Evolutionary conservation across 2,113 vertebrate genomes (phyloP).

Genomic region (Chunga burmeisteri): DNA sequence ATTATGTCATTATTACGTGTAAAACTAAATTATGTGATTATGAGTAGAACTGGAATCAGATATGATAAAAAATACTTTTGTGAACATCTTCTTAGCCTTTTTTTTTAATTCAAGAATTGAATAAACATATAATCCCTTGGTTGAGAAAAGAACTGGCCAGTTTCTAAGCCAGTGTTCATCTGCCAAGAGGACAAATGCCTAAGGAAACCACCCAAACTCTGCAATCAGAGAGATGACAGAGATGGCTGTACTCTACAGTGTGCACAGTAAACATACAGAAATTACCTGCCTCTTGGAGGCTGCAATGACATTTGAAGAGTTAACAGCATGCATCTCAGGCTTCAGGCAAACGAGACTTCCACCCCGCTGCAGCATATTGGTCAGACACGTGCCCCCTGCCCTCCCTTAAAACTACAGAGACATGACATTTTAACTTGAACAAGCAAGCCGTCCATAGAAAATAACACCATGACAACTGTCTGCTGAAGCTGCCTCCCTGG

Average conservation of each 20-base stretch:
- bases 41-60: not conserved
- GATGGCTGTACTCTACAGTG: rapidly evolving
- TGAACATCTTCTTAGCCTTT: not conserved
- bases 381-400: not conserved
- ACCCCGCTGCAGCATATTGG: not conserved
- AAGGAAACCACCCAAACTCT: not conserved
- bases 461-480: not conserved
- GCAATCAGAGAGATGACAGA: not conserved
- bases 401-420: not conserved
- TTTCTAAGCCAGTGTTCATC: rapidly evolving
- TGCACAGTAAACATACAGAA: not conserved
- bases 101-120: not conserved
- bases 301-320: not conserved
- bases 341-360: not conserved
- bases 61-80: not conserved
- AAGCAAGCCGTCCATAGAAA: not conserved
- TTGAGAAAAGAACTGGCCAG: not conserved
- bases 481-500: not conserved
- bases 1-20: not conserved
- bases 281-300: not conserved
- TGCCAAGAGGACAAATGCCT: not conserved
- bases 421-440: not conserved
- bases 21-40: not conserved
- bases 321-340: not conserved
- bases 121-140: not conserved